These are phyloP conservation scores for Limnothrissa miodon DNA, from an alignment of 2,113 vertebrate species.

Conservation along the genomic window DNA sequence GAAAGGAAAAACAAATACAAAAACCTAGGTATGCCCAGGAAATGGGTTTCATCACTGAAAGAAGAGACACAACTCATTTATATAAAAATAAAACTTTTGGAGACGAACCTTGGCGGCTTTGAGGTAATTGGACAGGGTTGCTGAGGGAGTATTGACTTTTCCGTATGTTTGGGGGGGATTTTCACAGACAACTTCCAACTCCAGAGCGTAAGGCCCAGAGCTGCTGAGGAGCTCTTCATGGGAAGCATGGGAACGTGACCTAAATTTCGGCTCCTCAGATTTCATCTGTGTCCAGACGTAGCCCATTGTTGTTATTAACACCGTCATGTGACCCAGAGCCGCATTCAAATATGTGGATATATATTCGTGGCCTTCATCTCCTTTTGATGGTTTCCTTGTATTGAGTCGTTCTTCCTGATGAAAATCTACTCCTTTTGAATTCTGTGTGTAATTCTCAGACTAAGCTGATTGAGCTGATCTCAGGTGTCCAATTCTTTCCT, in stretches of 20 bases:
- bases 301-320: constrained; percentile 3
- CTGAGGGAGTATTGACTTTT: constrained; percentile 1
- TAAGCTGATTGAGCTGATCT: background rate
- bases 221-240: background rate
- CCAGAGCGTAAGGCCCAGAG: background rate
- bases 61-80: background rate
- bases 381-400: background rate
- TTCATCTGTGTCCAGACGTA: background rate
- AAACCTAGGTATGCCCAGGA: background rate
- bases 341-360: background rate
- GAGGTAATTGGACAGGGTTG: background rate
- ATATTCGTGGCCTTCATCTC: background rate
- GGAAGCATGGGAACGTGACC: constrained; percentile 18
- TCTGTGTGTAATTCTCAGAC: background rate
- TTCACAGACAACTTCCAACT: background rate
- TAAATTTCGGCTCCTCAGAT: constrained; percentile 1
- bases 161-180: background rate
- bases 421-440: background rate
- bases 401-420: background rate
- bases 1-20: background rate
- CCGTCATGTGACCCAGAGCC: background rate
- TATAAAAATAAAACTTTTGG: background rate
- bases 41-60: background rate
- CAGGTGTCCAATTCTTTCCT: background rate
- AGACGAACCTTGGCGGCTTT: background rate